A percentile compares a stretch with the other conserved stretches of the same genome.
phyloP scores from a whole-genome alignment of 1,140 invertebrate species.

The Dolichoris vasculosae region DNA sequence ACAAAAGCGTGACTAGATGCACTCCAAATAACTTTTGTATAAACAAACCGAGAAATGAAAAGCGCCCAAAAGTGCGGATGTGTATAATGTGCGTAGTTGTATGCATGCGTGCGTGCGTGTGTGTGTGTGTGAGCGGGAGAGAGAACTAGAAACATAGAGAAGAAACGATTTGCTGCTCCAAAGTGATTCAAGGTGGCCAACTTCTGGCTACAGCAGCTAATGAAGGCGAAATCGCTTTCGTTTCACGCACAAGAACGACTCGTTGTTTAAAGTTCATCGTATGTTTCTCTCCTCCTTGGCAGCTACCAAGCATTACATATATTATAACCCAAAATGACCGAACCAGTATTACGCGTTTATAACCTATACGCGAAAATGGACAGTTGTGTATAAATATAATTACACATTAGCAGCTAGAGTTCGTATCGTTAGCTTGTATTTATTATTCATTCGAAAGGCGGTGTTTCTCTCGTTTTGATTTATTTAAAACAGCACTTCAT shows the following conservation, averaged over 20 bases:
- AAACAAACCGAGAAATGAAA: constrained; percentile 35
- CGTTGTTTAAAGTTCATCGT: constrained; percentile 28
- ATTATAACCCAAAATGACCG: not conserved
- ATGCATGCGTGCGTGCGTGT: too few species aligned
- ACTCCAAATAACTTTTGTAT: constrained; percentile 49
- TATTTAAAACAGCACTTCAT: not conserved
- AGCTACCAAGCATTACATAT: not conserved
- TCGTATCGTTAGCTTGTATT: not conserved
- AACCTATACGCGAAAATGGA: not conserved
- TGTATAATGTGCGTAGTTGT: not conserved
- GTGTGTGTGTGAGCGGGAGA: too few species aligned
- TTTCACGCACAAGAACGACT: not conserved
- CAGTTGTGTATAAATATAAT: not conserved
- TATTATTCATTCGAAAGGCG: not conserved
- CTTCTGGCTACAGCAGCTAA: not conserved
- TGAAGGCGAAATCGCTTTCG: constrained; percentile 18
- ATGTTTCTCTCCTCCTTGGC: not conserved
- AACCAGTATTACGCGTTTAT: not conserved
- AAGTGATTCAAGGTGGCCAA: constrained; percentile 32
- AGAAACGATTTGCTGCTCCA: not conserved
- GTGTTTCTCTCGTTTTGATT: not conserved
- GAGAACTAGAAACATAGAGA: too few species aligned
- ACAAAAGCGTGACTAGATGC: constrained; percentile 44
- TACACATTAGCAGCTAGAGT: not conserved
- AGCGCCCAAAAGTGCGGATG: not conserved